phyloP scores from a whole-genome alignment of 2,797 vertebrate species.

The Manis pentadactyla region DNA sequence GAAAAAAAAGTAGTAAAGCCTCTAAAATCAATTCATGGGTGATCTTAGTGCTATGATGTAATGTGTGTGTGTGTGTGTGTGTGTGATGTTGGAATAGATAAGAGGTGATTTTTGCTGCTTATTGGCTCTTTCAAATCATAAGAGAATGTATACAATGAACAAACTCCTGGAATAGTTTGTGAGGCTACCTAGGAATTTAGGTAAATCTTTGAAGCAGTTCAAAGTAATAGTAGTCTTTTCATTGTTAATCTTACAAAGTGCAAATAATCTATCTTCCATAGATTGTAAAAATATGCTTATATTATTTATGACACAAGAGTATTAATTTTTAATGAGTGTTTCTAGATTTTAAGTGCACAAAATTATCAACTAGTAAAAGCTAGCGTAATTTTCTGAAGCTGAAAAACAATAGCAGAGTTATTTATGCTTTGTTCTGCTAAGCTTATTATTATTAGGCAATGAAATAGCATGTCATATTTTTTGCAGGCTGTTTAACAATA shows the following conservation, averaged over 20 bases:
- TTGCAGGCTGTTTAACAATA: constrained; percentile 51
- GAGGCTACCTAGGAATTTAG: constrained; percentile 41
- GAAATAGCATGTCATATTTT: constrained; percentile 28
- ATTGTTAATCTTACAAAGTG: constrained; percentile 48
- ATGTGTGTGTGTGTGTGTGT: not conserved
- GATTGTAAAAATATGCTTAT: constrained; percentile 37
- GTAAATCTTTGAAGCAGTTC: not conserved
- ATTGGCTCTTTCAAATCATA: not conserved
- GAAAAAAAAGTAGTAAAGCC: not conserved
- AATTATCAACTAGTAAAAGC: constrained; percentile 50
- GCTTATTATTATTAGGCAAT: constrained; percentile 35
- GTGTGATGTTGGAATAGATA: not conserved
- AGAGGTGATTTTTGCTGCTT: not conserved
- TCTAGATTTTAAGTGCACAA: constrained; percentile 45
- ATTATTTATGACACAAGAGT: constrained; percentile 1
- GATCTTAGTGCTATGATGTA: not conserved
- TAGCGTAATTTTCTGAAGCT: constrained; percentile 55
- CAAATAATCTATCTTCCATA: not conserved
- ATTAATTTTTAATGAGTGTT: constrained; percentile 56
- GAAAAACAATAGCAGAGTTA: constrained; percentile 2
- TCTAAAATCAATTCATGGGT: not conserved
- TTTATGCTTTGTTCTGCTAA: constrained; percentile 41
- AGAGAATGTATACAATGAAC: constrained; percentile 28
- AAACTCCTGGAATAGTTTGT: not conserved
- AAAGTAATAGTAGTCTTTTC: not conserved